phyloP scores from a whole-genome alignment of 2,888 invertebrate genomes.

The Eilema caniola region DNA sequence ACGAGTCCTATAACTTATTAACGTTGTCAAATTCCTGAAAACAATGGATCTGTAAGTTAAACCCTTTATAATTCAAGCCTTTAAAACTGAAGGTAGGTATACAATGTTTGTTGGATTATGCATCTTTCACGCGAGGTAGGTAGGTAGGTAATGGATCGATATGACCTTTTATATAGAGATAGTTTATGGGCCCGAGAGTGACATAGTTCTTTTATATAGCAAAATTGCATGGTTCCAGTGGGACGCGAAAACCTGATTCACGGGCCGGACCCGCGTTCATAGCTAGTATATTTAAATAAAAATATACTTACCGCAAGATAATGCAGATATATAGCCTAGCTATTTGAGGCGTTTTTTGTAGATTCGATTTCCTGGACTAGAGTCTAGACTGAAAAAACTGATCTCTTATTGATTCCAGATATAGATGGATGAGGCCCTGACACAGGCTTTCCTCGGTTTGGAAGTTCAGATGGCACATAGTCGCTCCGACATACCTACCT shows the following conservation, averaged over 20 bases:
- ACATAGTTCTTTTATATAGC: not conserved
- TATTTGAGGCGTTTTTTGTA: not conserved
- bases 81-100: no score
- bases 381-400: not conserved
- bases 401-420: not conserved
- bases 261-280: not conserved
- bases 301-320: not conserved
- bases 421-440: not conserved
- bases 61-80: no score
- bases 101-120: not conserved
- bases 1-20: no score
- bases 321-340: not conserved
- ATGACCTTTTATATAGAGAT: not conserved
- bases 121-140: not conserved
- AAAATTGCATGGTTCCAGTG: not conserved
- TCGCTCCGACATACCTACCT: no score
- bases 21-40: no score
- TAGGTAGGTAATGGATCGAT: not conserved
- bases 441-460: no score
- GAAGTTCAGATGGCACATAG: no score
- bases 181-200: conserved; percentile 1
- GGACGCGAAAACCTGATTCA: not conserved
- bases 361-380: not conserved
- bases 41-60: no score
- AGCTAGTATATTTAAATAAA: not conserved